phyloP scores from a whole-genome alignment of 1,140 invertebrate species.

The Pygmarrhopalites habei region DNA sequence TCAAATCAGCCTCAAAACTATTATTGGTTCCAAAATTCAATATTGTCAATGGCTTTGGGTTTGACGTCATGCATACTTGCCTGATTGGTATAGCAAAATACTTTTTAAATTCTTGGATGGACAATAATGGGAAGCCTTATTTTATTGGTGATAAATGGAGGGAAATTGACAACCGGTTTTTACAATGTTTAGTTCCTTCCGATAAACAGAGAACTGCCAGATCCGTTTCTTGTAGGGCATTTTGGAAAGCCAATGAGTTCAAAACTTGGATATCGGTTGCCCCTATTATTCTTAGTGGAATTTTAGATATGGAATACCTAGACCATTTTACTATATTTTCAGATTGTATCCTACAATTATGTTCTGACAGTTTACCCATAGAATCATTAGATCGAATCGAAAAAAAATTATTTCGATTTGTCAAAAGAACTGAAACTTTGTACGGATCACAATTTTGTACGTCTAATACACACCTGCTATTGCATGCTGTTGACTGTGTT shows the following conservation, averaged over 20 bases:
- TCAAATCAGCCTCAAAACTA: constrained; percentile 32
- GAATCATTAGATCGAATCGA: no score
- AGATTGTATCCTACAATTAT: not conserved
- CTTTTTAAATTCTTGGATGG: constrained; percentile 32
- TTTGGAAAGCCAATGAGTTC: constrained; percentile 11
- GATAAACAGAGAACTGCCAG: not conserved
- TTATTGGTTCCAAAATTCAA: constrained; percentile 36
- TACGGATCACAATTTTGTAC: constrained; percentile 33
- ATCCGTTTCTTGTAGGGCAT: not conserved
- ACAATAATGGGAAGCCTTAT: constrained; percentile 22
- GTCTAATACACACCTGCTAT: constrained; percentile 34
- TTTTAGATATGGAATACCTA: not conserved
- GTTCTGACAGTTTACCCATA: no score
- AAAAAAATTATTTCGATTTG: constrained; percentile 14
- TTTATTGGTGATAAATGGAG: constrained; percentile 23
- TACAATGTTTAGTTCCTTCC: not conserved
- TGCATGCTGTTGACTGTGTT: constrained; percentile 31
- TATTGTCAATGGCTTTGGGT: constrained; percentile 37
- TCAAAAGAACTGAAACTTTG: constrained; percentile 13
- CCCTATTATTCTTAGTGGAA: not conserved
- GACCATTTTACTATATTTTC: not conserved
- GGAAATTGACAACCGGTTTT: constrained; percentile 17
- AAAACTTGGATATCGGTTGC: not conserved
- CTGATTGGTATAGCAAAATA: constrained; percentile 32
- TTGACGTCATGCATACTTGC: constrained; percentile 38